These are phyloP conservation scores for Ruditapes philippinarum DNA, from an alignment of 1,140 invertebrate genomes.

Conservation along the genomic window DNA sequence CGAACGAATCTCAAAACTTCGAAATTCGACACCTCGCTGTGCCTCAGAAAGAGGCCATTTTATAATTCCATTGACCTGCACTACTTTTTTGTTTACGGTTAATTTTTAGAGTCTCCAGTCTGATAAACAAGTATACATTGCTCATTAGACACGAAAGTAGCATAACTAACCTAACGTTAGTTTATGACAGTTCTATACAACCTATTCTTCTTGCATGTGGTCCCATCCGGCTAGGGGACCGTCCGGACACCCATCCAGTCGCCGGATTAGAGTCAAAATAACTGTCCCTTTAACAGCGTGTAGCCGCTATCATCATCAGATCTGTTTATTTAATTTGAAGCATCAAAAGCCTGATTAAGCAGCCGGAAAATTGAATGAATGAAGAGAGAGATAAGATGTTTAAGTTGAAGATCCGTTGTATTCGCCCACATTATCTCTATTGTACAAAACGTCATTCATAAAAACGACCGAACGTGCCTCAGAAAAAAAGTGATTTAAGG, in stretches of 20 bases:
- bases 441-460: conserved; percentile 26
- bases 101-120: no score
- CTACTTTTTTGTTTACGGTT: no score
- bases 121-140: no score
- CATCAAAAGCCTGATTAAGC: not conserved
- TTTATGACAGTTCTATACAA: not conserved
- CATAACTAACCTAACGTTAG: no score
- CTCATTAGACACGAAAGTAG: no score
- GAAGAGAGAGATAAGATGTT: not conserved
- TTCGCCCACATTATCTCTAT: not conserved
- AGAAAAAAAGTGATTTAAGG: not conserved
- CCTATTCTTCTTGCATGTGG: not conserved
- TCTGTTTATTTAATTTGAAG: conserved; percentile 26
- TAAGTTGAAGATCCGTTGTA: not conserved
- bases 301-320: not conserved
- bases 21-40: no score
- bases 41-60: no score
- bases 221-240: conserved; percentile 8
- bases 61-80: no score
- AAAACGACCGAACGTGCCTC: not conserved
- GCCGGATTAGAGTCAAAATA: conserved; percentile 7
- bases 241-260: not conserved
- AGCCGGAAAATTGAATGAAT: conserved; percentile 29
- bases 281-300: not conserved
- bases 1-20: no score